These are phyloP conservation scores for Hydractinia echinata DNA, from an alignment of 30 jellyfish, hydroid and myxozoan genomes.

Conservation along the genomic window DNA sequence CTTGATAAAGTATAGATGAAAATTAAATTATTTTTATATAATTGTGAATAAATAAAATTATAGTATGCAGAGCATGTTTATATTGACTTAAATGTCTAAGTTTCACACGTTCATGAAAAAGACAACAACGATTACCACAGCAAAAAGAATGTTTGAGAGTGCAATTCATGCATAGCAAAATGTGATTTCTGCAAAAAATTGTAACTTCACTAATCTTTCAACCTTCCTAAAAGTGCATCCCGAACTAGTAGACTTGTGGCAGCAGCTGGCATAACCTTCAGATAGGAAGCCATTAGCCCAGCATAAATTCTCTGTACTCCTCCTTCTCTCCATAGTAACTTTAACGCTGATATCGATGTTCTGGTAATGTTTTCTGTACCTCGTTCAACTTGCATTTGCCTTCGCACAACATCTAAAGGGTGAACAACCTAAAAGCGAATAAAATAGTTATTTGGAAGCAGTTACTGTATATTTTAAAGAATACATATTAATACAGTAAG, in stretches of 20 bases:
- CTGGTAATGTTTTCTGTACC: constrained; percentile 8
- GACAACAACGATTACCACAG: too few relatives aligned
- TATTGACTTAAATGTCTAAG: too few relatives aligned
- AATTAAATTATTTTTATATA: too few relatives aligned
- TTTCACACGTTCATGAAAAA: too few relatives aligned
- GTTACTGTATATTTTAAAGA: too few relatives aligned
- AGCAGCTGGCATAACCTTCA: constrained; percentile 85
- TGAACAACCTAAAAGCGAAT: constrained; percentile 53
- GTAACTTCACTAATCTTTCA: constrained; percentile 30
- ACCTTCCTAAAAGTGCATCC: constrained; percentile 64
- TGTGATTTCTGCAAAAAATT: neutral
- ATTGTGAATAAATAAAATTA: too few relatives aligned
- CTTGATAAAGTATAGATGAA: too few relatives aligned
- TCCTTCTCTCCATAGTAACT: constrained; percentile 44
- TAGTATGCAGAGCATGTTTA: too few relatives aligned
- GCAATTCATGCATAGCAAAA: neutral
- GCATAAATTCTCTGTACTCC: constrained; percentile 73
- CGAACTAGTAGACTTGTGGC: constrained; percentile 65
- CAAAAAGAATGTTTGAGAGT: too few relatives aligned
- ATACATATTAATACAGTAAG: too few relatives aligned
- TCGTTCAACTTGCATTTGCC: constrained; percentile 76
- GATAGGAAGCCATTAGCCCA: constrained; percentile 73
- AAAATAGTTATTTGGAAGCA: neutral
- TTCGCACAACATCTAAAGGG: constrained; percentile 79
- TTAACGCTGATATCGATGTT: constrained; percentile 30